A percentile compares a stretch with the other conserved stretches of the same genome.
Evolutionary conservation across 2,797 vertebrate genomes (phyloP).

Genomic region (Taenioides sp.): DNA sequence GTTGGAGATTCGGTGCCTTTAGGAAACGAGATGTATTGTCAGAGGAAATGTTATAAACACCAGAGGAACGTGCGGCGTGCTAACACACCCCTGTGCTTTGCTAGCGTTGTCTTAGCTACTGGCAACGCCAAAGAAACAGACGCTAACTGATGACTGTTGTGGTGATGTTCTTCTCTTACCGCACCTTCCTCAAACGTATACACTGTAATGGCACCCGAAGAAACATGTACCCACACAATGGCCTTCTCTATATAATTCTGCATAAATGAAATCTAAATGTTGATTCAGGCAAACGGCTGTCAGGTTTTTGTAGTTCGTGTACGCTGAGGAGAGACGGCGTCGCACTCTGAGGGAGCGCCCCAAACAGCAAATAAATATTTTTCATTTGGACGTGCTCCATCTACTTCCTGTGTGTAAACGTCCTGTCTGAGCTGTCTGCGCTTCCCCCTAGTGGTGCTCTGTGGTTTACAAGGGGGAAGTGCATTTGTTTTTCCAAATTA

Average conservation of each 20-base stretch:
- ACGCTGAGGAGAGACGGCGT: constrained; percentile 10
- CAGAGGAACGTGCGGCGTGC: constrained; percentile 64
- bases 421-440: constrained; percentile 10
- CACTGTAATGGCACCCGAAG: constrained; percentile 49
- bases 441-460: constrained; percentile 8
- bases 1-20: constrained; percentile 76
- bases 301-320: constrained; percentile 47
- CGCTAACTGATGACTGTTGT: constrained; percentile 65
- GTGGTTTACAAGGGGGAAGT: not conserved
- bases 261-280: constrained; percentile 63
- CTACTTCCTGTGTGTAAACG: constrained; percentile 21
- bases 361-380: constrained; percentile 21
- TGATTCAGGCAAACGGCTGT: constrained; percentile 57
- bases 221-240: constrained; percentile 62
- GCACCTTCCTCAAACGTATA: constrained; percentile 58
- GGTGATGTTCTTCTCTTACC: constrained; percentile 55
- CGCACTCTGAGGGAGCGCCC: constrained; percentile 22
- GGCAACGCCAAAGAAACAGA: constrained; percentile 67
- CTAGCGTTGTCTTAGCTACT: constrained; percentile 62
- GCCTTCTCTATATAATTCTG: constrained; percentile 61
- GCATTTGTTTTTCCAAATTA: not conserved
- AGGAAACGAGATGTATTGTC: constrained; percentile 79
- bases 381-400: constrained; percentile 24
- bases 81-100: constrained; percentile 61
- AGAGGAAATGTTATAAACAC: constrained; percentile 77